A percentile compares a stretch with the other conserved stretches of the same genome.
Evolutionary conservation across 2,888 invertebrate species (phyloP).

Genomic region (Ditula angustiorana): DNA sequence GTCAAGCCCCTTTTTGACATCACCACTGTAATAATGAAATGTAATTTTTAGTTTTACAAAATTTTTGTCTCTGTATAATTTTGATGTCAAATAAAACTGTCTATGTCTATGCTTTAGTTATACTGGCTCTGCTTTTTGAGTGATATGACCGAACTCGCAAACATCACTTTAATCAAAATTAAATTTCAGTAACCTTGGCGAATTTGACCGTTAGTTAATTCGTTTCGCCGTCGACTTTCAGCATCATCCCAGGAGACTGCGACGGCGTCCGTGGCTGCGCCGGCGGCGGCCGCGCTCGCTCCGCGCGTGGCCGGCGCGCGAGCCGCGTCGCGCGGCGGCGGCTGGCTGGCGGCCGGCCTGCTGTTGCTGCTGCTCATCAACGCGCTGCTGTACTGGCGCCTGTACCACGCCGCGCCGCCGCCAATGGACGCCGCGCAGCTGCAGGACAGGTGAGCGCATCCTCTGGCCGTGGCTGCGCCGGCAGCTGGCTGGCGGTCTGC

Average conservation of each 20-base stretch:
- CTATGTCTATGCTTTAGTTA: too few species aligned
- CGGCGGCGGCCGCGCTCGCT: conserved; percentile 47
- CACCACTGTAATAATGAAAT: too few species aligned
- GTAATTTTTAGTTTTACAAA: too few species aligned
- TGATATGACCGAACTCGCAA: too few species aligned
- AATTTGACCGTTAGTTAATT: background rate
- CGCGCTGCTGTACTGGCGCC: conserved; percentile 92
- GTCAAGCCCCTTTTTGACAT: too few species aligned
- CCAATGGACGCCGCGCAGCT: conserved; percentile 53
- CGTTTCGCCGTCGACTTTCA: conserved; percentile 39
- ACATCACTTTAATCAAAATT: too few species aligned
- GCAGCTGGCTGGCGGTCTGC: background rate
- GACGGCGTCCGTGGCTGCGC: conserved; percentile 18
- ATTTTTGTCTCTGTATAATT: too few species aligned
- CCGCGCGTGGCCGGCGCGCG: conserved; percentile 58
- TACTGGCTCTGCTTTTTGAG: too few species aligned
- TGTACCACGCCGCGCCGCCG: conserved; percentile 87
- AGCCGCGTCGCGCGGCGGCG: conserved; percentile 63
- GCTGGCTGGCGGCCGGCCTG: conserved; percentile 86
- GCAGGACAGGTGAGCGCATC: conserved; percentile 58
- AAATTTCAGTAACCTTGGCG: background rate
- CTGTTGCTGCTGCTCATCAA: conserved; percentile 85
- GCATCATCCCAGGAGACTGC: conserved; percentile 47
- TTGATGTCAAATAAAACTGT: too few species aligned
- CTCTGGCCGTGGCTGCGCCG: too few species aligned